A percentile compares a stretch with the other conserved stretches of the same genome.
phyloP scores from a whole-genome alignment of 2,113 vertebrate species.

The Actenoides hombroni region DNA sequence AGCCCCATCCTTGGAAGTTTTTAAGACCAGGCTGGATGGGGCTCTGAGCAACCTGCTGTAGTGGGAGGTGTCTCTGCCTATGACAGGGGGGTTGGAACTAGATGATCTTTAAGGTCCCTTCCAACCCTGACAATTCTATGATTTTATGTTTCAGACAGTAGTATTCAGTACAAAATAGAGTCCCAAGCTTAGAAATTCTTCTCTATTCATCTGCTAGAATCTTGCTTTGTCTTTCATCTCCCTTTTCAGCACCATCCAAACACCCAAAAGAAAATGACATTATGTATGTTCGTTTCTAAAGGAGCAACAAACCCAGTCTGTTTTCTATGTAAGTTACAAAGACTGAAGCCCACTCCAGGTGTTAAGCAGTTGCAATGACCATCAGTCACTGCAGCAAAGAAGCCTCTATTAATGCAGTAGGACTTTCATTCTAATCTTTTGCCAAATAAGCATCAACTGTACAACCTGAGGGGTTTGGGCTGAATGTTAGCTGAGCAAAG shows the following conservation, averaged over 20 bases:
- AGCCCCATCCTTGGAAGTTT: too few species aligned
- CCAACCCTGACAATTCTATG: too few species aligned
- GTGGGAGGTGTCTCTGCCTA: too few species aligned
- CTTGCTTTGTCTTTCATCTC: background rate
- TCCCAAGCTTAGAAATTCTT: background rate
- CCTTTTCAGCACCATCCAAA: background rate
- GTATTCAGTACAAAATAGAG: background rate
- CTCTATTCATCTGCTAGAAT: background rate
- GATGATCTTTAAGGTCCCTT: too few species aligned
- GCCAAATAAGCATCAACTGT: background rate
- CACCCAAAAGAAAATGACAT: background rate
- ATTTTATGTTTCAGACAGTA: background rate
- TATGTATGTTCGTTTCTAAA: background rate
- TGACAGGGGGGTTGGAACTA: too few species aligned
- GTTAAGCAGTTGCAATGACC: background rate
- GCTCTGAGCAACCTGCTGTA: too few species aligned
- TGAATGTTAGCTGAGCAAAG: constrained; percentile 25
- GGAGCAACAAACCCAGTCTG: background rate
- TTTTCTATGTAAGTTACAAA: background rate
- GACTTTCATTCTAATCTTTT: background rate
- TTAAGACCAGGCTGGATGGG: too few species aligned
- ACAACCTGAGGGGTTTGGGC: background rate
- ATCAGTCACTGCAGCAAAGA: background rate
- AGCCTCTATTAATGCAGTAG: background rate
- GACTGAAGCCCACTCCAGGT: background rate